A percentile compares a stretch with the other conserved stretches of the same genome.
phyloP scores from a whole-genome alignment of 2,797 vertebrate species.

The Pelochelys cantorii region DNA sequence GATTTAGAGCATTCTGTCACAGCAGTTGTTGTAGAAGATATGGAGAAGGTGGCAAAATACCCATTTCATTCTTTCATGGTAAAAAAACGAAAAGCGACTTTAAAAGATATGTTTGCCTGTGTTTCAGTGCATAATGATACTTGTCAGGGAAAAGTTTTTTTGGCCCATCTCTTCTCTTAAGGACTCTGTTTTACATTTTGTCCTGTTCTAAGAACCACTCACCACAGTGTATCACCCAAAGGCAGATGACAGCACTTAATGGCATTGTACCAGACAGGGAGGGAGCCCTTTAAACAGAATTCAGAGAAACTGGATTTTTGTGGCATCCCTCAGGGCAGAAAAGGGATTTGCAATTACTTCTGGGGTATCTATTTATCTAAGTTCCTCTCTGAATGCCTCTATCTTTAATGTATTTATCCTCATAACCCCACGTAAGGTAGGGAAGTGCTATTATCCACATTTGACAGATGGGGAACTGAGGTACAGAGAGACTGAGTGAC shows the following conservation, averaged over 20 bases:
- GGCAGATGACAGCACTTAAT: slow-evolving; percentile 15
- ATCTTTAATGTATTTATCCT: background rate
- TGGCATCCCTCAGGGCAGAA: background rate
- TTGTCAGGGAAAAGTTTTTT: background rate
- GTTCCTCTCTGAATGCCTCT: background rate
- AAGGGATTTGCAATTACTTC: background rate
- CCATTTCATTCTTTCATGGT: background rate
- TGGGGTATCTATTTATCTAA: slow-evolving; percentile 4
- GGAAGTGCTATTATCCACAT: background rate
- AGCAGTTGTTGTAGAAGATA: background rate
- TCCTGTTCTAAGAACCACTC: background rate
- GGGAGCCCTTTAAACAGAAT: background rate
- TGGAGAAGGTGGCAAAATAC: background rate
- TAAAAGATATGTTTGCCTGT: background rate
- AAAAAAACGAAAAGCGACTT: slow-evolving; percentile 43
- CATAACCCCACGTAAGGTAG: background rate
- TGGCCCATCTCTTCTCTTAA: background rate
- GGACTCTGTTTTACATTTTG: background rate
- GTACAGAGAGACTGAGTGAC: background rate
- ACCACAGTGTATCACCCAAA: background rate
- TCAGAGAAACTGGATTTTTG: background rate
- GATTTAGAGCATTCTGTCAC: background rate
- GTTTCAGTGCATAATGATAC: slow-evolving; percentile 17
- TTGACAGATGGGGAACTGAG: background rate
- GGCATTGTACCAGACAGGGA: background rate